Base-by-base conservation (phyloP, 1,140 invertebrate species). In the Arion vulgaris region DNA sequence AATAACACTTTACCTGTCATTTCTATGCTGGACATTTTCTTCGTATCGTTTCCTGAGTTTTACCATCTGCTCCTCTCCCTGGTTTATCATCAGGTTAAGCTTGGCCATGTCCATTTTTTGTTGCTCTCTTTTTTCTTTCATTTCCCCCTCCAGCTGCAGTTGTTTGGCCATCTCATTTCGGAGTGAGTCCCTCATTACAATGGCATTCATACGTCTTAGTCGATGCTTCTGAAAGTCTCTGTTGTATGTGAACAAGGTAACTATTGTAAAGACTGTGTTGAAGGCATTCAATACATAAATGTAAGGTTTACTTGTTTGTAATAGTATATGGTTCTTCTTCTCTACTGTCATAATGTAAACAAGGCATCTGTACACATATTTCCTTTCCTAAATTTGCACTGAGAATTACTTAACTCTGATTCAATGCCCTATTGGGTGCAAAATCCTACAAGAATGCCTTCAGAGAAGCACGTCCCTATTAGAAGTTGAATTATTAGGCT, bases 41-140 rank as follows among this genome's bases (percentile, higher is more conserved):
- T 92, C 91, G 71, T 92, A 92, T 76, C 87, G 83, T 73, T 92
- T 92, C 62, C 91, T 85, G 28, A 92, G 86, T 71, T 90, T 89
- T 4, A 91, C 90, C 87, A 92, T 92, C 72, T 91, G 88, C 72
- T 92, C 90, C 85, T 92, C 92, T 2, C 91, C 90, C 71, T 91
- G 89, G 84, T 92, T 92, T 66, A 92, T 92, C 90, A 92, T 90
- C 71, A 88, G 84, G 83, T 93, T 92, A 45, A 92, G 87, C 83
- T 92, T 92, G 38, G 84, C 84, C 72, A 92, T 91, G 83, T 92
- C 91, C 90, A 92, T 91, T 86, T 90, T 92, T 83, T 92, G 91
- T 81, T 93, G 92, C 75, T 92, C 91, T 66, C 89, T 79, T 77
- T 88, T 89, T 49, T 92, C 91, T 76, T 88, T 87, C 87, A 92